Base-by-base conservation (phyloP, 2,888 invertebrate genomes). In the Ramazzottius varieornatus region DNA sequence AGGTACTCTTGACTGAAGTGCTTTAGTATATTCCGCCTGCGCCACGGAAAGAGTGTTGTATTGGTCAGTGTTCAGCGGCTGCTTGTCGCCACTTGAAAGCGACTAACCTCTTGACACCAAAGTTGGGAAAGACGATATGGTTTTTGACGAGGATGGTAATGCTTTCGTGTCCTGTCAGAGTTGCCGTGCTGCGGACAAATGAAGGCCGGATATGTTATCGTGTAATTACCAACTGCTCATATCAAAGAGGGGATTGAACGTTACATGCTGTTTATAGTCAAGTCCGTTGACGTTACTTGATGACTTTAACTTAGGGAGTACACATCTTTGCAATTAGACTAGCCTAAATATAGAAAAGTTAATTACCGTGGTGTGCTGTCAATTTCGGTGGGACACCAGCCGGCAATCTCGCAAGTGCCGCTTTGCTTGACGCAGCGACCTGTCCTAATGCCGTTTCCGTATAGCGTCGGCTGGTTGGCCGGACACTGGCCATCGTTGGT, bases 311-410 rank as follows among this genome's bases (percentile, higher is more conserved):
- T n/a, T n/a, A n/a, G n/a, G n/a, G n/a, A n/a, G n/a, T n/a, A n/a
- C n/a, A n/a, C n/a, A n/a, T n/a, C n/a, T n/a, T n/a, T n/a, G n/a
- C n/a, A n/a, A n/a, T n/a, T n/a, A n/a, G n/a, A n/a, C n/a, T n/a
- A n/a, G n/a, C n/a, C n/a, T n/a, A n/a, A n/a, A n/a, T n/a, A n/a
- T n/a, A n/a, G n/a, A n/a, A n/a, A 8, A 54, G 8, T 29, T 54
- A 29, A 8, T 16, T 13, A 54, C 54, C 24, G 8, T 8, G 66
- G 66, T n/a, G 66, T 54, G 16, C 34, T 66, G 8, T 71, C 72
- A 66, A 70, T 68, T 68, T 75, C 75, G 33, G 74, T 72, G 0
- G 73, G 74, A 69, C 75, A 75, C 75, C 75, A 75, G 13, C 73
- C 74, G 32, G 33, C n/a, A 20, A 68, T 64, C 63, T 69, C 67